These are phyloP conservation scores for Macrosiphum euphorbiae DNA, from an alignment of 2,888 invertebrate genomes.

Conservation along the genomic window DNA sequence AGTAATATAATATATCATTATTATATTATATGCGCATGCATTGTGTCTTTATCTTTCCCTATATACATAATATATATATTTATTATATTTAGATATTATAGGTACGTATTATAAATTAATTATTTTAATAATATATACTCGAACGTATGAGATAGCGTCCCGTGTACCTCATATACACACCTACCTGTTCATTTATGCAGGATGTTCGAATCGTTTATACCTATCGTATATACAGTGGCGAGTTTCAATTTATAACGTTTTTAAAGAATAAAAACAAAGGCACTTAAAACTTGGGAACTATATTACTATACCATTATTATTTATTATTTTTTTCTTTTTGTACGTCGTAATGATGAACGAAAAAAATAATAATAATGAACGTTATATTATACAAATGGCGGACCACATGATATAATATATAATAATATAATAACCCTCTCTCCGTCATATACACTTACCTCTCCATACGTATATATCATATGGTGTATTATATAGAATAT, in stretches of 20 bases:
- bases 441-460: background rate
- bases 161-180: background rate
- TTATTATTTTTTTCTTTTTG: background rate
- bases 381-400: slow-evolving; percentile 26
- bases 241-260: background rate
- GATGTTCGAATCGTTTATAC: background rate
- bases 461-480: background rate
- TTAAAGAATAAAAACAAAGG: slow-evolving; percentile 5
- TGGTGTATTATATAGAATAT: background rate
- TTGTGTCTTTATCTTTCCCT: background rate
- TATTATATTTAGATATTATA: too few relatives aligned
- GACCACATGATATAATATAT: slow-evolving; percentile 4
- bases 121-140: background rate
- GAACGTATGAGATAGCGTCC: background rate
- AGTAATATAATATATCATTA: background rate
- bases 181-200: background rate
- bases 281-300: background rate
- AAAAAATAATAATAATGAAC: slow-evolving; percentile 19
- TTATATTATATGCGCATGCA: background rate
- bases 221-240: background rate
- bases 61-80: background rate
- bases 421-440: background rate
- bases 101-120: background rate
- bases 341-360: background rate
- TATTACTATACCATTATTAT: slow-evolving; percentile 20